phyloP scores from a whole-genome alignment of 2,113 vertebrate genomes.

The Cyanoderma ruficeps region DNA sequence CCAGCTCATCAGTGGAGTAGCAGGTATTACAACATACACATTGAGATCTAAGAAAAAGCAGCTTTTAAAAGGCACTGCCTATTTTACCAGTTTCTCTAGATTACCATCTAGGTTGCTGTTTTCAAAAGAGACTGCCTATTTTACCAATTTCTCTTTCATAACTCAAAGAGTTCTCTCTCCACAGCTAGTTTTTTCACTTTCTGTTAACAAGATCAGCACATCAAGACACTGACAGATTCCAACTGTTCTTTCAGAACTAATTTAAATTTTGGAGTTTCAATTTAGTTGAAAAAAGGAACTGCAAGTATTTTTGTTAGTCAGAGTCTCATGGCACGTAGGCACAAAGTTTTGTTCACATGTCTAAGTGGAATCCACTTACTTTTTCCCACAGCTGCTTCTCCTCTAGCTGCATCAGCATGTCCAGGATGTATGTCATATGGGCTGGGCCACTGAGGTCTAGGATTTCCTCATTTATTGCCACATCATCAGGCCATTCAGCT shows the following conservation, averaged over 20 bases:
- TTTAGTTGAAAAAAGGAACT: not conserved
- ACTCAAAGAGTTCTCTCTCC: not conserved
- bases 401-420: conserved; percentile 98
- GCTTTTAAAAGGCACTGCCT: not conserved
- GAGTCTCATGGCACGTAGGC: not conserved
- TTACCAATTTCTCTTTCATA: not conserved
- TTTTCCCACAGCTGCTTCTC: conserved; percentile 93
- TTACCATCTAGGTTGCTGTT: not conserved
- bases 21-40: not conserved
- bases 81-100: not conserved
- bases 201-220: not conserved
- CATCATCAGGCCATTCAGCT: conserved; percentile 87
- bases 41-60: not conserved
- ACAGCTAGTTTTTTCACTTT: not conserved
- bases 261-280: not conserved
- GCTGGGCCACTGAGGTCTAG: conserved; percentile 91
- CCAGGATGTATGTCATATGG: conserved; percentile 96
- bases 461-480: conserved; percentile 87
- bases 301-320: not conserved
- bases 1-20: not conserved
- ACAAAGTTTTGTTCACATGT: not conserved
- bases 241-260: not conserved
- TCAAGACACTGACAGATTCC: not conserved
- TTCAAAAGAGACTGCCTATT: not conserved
- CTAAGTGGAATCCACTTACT: conserved; percentile 71